Conservation (phyloP, 2,113 vertebrate genomes). For the Kobus ellipsiprymnus region DNA sequence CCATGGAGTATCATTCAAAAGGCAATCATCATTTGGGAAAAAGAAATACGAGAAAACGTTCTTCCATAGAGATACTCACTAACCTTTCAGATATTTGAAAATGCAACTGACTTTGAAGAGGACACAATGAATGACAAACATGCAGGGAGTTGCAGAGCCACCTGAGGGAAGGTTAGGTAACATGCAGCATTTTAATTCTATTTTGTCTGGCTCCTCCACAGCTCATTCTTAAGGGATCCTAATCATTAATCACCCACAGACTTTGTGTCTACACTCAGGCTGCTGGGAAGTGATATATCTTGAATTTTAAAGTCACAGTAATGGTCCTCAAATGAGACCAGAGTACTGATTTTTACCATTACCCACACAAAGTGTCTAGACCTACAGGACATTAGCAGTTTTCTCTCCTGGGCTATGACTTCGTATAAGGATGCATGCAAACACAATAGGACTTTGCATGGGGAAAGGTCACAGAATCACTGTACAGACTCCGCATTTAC, state of each 20-base stretch:
- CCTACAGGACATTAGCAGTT: not conserved
- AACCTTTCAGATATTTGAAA: not conserved
- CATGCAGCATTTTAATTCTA: conserved; percentile 53
- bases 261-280: not conserved
- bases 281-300: conserved; percentile 45
- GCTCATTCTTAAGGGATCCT: conserved; percentile 46
- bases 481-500: not conserved
- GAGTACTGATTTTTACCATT: conserved; percentile 20
- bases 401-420: conserved; percentile 4
- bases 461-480: not conserved
- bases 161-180: conserved; percentile 25
- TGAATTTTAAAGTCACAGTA: conserved; percentile 60
- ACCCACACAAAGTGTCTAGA: not conserved
- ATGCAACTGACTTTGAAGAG: not conserved
- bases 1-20: not conserved
- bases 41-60: not conserved
- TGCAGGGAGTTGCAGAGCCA: not conserved
- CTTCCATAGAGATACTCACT: not conserved
- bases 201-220: conserved; percentile 28
- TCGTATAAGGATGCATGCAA: not conserved
- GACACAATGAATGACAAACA: not conserved
- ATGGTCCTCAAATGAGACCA: conserved; percentile 30
- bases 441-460: not conserved
- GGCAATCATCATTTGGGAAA: not conserved
- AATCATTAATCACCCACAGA: conserved; percentile 68